These are phyloP conservation scores for Rhimphoctona megacephalus DNA, from an alignment of 2,888 invertebrate species.

Conservation along the genomic window DNA sequence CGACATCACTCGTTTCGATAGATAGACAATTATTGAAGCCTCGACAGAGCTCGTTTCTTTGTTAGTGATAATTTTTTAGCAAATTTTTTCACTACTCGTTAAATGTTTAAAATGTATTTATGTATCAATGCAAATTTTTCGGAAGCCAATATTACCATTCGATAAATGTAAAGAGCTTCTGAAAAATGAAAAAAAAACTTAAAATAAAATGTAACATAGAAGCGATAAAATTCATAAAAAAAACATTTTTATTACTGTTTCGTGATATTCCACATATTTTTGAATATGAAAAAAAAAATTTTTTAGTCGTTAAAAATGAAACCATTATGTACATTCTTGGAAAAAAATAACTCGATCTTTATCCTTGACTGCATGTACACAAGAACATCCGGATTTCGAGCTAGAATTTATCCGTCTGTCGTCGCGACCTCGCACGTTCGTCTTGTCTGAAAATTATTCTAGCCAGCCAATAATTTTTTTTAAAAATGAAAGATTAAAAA, in stretches of 20 bases:
- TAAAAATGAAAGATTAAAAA: not conserved
- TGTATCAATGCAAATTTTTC: not conserved
- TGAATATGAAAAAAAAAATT: not conserved
- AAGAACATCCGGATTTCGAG: not conserved
- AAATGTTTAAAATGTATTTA: not conserved
- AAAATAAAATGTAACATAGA: not conserved
- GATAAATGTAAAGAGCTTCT: not conserved
- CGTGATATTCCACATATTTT: not conserved
- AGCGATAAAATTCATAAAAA: not conserved
- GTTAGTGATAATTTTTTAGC: not conserved
- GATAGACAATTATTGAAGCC: not conserved
- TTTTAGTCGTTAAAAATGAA: not conserved
- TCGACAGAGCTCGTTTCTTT: not conserved
- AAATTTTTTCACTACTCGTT: not conserved
- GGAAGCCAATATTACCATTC: not conserved
- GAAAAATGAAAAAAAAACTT: not conserved
- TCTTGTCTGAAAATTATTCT: constrained; percentile 25
- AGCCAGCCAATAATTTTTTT: constrained; percentile 15
- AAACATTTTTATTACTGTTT: not conserved
- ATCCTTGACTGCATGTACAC: not conserved
- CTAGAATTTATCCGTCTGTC: constrained; percentile 32
- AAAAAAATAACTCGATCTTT: constrained; percentile 16
- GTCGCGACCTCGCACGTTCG: constrained; percentile 20
- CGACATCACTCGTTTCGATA: not conserved
- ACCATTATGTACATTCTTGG: not conserved